Conservation (phyloP, 2,113 vertebrate genomes). For the Poeciliopsis turrubarensis region DNA sequence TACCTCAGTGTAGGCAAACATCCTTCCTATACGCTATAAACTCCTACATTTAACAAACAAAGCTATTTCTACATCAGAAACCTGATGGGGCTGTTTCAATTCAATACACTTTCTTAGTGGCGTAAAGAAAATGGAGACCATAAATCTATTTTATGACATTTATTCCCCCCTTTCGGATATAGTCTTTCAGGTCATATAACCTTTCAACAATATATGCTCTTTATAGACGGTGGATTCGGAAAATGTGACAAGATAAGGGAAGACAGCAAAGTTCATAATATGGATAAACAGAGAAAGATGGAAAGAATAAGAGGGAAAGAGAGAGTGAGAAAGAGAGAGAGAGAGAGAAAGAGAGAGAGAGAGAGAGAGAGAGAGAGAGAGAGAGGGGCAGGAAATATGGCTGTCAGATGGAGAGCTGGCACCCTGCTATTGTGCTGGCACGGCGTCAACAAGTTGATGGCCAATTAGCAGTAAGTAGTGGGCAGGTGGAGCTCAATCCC, state of each 20-base stretch:
- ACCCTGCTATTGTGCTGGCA: conserved; percentile 51
- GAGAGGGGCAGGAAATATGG: conserved; percentile 25
- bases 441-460: conserved; percentile 45
- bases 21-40: conserved; percentile 1
- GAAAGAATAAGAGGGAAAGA: not conserved
- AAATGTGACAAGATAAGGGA: conserved; percentile 14
- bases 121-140: conserved; percentile 24
- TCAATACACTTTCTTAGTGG: conserved; percentile 18
- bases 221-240: conserved; percentile 15
- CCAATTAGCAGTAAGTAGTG: conserved; percentile 60
- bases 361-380: not conserved
- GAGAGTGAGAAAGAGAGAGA: not conserved
- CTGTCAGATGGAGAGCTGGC: conserved; percentile 37
- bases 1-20: not conserved
- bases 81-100: conserved; percentile 19
- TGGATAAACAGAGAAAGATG: conserved; percentile 26
- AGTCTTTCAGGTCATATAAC: conserved; percentile 41
- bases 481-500: conserved; percentile 51
- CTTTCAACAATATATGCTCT: conserved; percentile 31
- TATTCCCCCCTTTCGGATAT: conserved; percentile 32
- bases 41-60: conserved; percentile 21
- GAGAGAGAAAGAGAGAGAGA: not conserved
- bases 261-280: conserved; percentile 23
- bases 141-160: conserved; percentile 22
- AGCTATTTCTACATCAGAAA: conserved; percentile 1